Evolutionary conservation across 2,888 invertebrate genomes (phyloP).

Genomic region (Cheilosia impressa): DNA sequence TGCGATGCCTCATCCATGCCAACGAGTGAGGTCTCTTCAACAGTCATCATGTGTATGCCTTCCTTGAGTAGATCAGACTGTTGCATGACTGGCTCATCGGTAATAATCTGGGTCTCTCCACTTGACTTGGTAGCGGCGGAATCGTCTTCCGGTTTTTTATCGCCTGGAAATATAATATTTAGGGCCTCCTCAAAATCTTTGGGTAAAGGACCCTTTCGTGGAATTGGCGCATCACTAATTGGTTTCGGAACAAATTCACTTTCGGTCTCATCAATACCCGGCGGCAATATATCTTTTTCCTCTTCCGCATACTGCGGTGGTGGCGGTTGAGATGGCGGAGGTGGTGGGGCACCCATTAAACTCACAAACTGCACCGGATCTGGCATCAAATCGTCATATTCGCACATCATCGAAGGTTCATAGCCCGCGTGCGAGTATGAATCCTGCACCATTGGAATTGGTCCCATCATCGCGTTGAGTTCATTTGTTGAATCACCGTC

Average conservation of each 20-base stretch:
- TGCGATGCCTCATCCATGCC: constrained; percentile 79
- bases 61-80: constrained; percentile 81
- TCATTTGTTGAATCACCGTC: constrained; percentile 69
- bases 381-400: constrained; percentile 84
- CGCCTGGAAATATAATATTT: constrained; percentile 86
- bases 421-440: constrained; percentile 82
- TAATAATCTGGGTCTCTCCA: constrained; percentile 79
- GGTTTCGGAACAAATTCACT: constrained; percentile 83
- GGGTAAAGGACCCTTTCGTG: constrained; percentile 84
- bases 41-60: constrained; percentile 81
- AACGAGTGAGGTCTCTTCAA: constrained; percentile 79
- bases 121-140: constrained; percentile 72
- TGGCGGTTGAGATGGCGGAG: constrained; percentile 82
- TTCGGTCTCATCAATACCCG: constrained; percentile 83
- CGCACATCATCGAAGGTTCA: constrained; percentile 82
- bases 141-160: constrained; percentile 80
- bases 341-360: constrained; percentile 82
- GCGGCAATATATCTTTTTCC: constrained; percentile 82
- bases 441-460: constrained; percentile 82
- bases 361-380: constrained; percentile 83
- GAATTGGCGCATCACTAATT: constrained; percentile 83
- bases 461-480: constrained; percentile 68
- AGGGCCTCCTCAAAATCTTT: constrained; percentile 86
- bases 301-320: constrained; percentile 76
- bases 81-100: constrained; percentile 79